Conservation (phyloP, 2,113 vertebrate species). For the Clinocottus analis region DNA sequence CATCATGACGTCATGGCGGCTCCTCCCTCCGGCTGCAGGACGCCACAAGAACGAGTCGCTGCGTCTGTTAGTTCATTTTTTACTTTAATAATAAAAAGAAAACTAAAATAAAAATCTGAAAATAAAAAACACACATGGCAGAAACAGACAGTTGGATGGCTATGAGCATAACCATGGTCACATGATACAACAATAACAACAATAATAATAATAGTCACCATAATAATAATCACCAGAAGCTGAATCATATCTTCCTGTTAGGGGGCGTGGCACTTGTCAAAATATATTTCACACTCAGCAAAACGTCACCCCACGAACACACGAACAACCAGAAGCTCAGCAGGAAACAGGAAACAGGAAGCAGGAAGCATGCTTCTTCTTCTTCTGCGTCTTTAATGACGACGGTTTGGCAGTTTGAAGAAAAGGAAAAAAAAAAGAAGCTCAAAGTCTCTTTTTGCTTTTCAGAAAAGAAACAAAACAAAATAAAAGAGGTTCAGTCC, state of each 20-base stretch:
- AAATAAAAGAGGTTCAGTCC: background rate
- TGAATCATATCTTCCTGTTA: conserved; percentile 44
- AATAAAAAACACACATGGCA: conserved; percentile 76
- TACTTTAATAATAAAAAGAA: conserved; percentile 82
- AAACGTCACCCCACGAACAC: conserved; percentile 73
- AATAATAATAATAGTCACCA: conserved; percentile 58
- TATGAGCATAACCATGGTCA: conserved; percentile 79
- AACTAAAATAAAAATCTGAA: conserved; percentile 82
- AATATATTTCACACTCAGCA: conserved; percentile 78
- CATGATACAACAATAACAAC: too few relatives aligned
- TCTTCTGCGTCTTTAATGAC: conserved; percentile 1
- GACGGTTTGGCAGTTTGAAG: too few relatives aligned
- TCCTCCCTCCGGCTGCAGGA: too few relatives aligned
- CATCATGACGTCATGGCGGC: too few relatives aligned
- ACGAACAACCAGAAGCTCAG: conserved; percentile 64
- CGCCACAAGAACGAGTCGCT: background rate
- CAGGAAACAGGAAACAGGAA: too few relatives aligned
- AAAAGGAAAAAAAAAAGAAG: background rate
- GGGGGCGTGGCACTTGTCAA: conserved; percentile 75
- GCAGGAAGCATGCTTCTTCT: conserved; percentile 60
- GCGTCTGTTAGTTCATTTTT: conserved; percentile 71
- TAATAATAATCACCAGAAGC: conserved; percentile 66
- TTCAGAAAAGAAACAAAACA: conserved; percentile 18
- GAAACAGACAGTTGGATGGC: conserved; percentile 77
- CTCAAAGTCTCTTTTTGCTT: background rate